Base-by-base conservation (phyloP, 2,797 vertebrate species). In the Rhabdomys pumilio region DNA sequence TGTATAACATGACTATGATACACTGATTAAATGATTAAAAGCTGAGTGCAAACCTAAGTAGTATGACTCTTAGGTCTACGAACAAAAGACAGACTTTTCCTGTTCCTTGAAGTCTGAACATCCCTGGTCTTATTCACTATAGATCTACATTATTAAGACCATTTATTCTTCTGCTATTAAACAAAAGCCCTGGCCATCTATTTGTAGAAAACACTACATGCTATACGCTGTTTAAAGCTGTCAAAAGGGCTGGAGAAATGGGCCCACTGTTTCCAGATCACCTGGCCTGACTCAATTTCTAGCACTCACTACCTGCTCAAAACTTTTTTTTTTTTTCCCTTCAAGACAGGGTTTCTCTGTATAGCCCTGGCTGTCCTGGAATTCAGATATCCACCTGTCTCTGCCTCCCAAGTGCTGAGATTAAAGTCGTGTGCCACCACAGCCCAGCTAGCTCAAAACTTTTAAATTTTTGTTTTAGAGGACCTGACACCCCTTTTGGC, bases 31-130 rank as follows among this genome's bases (percentile, higher is more conserved):
- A 22, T 75, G 44, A 63, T 50, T 55, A 84, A 85, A 67, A 85
- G 94, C 38, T 29, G 87, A 31, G 69, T 72, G 61, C 75, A 96
- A 93, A 86, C 22, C 14, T 50, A 88, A 15, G 82, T 67, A 55
- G 41, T 47, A 63, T 12, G 57, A 44, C 41, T 63, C 59, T 26
- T 20, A 63, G 2, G 41, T 34, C 81, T 63, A 31, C 47, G 24
- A 59, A 17, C 84, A 67, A 76, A 81, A 76, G 15, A 67, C 38
- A 59, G 50, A 59, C 34, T 69, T 76, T 76, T 89, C 29, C 73
- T 86, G 15, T 24, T 82, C 34, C 53, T 53, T 90, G 15, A 90
- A 89, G 34, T 89, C 6, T 91, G 55, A 94, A 72, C 53, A 63
- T 5, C 15, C 59, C 38, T 13, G 8, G 12, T 61, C 61, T 89